These are phyloP conservation scores for Scaptomyza hsui DNA, from an alignment of 1,140 invertebrate species.

Conservation along the genomic window DNA sequence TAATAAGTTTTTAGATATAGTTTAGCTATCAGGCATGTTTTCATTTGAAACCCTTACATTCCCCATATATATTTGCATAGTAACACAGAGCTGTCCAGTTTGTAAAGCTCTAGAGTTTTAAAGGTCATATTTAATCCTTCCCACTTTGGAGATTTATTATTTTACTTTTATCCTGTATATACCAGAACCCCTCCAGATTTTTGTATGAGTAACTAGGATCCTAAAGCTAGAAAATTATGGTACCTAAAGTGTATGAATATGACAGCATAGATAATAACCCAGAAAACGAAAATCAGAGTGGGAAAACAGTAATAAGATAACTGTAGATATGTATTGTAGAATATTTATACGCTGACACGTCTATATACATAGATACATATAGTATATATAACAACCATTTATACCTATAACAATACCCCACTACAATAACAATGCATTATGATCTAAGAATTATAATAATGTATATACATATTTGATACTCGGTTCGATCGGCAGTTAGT, in stretches of 20 bases:
- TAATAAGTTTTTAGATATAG: constrained; percentile 34
- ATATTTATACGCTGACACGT: constrained; percentile 43
- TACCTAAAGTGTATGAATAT: constrained; percentile 66
- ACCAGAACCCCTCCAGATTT: constrained; percentile 50
- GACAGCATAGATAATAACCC: constrained; percentile 53
- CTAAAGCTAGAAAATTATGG: constrained; percentile 68
- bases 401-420: constrained; percentile 47
- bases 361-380: constrained; percentile 49
- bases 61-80: neutral
- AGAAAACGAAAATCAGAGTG: constrained; percentile 20
- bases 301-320: constrained; percentile 54
- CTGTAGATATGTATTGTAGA: constrained; percentile 79
- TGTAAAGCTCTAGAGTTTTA: constrained; percentile 11
- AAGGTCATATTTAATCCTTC: constrained; percentile 12
- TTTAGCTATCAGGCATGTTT: constrained; percentile 17
- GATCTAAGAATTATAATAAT: constrained; percentile 34
- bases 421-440: constrained; percentile 24
- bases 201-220: constrained; percentile 51
- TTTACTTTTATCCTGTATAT: constrained; percentile 59
- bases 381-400: constrained; percentile 29
- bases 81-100: constrained; percentile 5
- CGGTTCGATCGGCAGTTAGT: constrained; percentile 10
- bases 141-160: constrained; percentile 14
- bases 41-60: constrained; percentile 2
- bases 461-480: constrained; percentile 35